A percentile compares a stretch with the other conserved stretches of the same genome.
Conservation (phyloP, 2,888 invertebrate genomes). For the Pyrrhia umbra region DNA sequence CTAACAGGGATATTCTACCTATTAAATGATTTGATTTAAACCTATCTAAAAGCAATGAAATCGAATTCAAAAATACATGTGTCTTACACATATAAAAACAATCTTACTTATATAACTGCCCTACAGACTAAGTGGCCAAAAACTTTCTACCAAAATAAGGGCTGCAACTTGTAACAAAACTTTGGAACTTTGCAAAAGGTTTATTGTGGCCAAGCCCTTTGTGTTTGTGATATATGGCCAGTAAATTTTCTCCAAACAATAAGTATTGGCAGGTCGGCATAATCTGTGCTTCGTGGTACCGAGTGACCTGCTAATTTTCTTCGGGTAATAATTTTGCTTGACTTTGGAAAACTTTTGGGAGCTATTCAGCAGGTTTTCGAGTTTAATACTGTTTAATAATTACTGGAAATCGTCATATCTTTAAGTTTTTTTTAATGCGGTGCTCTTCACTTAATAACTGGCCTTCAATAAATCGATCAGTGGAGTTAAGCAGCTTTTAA, state of each 20-base stretch:
- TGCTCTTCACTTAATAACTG: no score
- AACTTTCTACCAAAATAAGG: conserved; percentile 45
- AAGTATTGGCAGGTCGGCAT: conserved; percentile 63
- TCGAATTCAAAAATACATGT: neutral
- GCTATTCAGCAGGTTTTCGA: conserved; percentile 21
- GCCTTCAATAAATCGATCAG: no score
- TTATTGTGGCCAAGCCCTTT: conserved; percentile 66
- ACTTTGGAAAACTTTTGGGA: conserved; percentile 19
- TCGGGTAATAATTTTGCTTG: conserved; percentile 34
- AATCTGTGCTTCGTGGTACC: conserved; percentile 46
- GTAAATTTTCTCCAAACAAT: conserved; percentile 74
- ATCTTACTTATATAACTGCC: conserved; percentile 6
- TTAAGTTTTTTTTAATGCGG: no score
- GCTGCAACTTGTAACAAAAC: conserved; percentile 48
- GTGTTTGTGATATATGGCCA: conserved; percentile 75
- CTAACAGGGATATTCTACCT: no score
- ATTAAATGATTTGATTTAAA: no score
- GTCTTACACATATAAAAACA: neutral
- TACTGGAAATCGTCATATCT: neutral
- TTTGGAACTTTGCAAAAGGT: conserved; percentile 53
- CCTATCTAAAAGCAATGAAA: no score
- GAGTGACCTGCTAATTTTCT: conserved; percentile 55
- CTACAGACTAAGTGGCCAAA: conserved; percentile 18
- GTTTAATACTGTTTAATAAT: neutral
- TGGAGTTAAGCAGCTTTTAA: no score